These are phyloP conservation scores for Corapipo altera DNA, from an alignment of 2,113 vertebrate genomes.

Conservation along the genomic window DNA sequence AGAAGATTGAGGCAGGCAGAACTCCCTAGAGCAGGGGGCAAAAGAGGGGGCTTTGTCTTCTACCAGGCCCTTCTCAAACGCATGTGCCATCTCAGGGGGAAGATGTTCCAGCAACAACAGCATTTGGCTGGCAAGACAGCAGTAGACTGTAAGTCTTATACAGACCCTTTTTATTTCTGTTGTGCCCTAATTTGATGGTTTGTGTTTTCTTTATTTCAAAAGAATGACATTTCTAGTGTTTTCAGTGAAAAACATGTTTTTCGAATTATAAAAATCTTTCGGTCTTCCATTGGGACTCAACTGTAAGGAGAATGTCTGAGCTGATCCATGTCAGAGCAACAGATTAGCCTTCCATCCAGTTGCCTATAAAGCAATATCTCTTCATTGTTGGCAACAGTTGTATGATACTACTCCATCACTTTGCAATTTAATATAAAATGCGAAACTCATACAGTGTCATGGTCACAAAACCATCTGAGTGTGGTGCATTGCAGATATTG, in stretches of 20 bases:
- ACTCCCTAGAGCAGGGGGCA: neutral
- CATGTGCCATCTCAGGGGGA: neutral
- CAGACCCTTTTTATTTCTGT: neutral
- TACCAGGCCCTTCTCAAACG: neutral
- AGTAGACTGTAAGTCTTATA: neutral
- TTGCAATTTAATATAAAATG: neutral
- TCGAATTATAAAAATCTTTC: neutral
- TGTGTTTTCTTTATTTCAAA: neutral
- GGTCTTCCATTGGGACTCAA: neutral
- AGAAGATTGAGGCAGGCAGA: neutral
- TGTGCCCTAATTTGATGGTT: neutral
- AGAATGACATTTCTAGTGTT: neutral
- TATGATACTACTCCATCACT: neutral
- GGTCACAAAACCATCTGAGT: neutral
- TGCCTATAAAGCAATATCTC: neutral
- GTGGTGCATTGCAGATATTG: neutral
- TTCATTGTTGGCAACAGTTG: neutral
- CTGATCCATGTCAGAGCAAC: neutral
- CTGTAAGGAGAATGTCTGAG: neutral
- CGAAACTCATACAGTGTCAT: neutral
- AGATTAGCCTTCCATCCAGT: neutral
- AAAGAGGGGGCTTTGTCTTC: neutral
- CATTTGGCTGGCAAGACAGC: neutral
- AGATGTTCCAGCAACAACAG: neutral
- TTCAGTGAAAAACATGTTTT: neutral